Conservation (phyloP, 2,888 invertebrate genomes). For the Pegoplata infirma region DNA sequence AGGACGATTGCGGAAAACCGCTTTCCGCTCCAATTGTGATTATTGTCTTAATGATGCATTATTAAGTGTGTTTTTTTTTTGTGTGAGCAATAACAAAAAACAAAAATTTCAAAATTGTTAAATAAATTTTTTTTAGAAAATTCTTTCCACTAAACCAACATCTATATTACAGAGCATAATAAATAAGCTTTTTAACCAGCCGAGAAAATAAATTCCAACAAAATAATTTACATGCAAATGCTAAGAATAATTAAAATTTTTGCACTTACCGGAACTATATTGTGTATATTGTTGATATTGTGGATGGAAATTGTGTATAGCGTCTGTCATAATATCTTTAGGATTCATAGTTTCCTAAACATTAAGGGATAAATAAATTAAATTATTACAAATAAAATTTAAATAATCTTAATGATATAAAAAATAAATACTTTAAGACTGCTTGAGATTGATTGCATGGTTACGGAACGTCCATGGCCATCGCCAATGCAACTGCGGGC, state of each 20-base stretch:
- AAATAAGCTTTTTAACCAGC: constrained; percentile 1
- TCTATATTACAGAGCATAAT: neutral
- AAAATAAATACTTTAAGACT: constrained; percentile 97
- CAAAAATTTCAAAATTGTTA: neutral
- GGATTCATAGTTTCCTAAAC: constrained; percentile 97
- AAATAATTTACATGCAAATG: neutral
- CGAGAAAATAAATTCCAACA: neutral
- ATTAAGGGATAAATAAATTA: constrained; percentile 50
- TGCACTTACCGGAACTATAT: constrained; percentile 91
- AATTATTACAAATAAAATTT: neutral
- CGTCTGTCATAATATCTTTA: constrained; percentile 99
- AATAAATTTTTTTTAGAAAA: too few species aligned
- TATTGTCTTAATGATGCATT: constrained; percentile 38
- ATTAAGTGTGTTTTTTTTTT: neutral
- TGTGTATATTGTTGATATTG: constrained; percentile 99
- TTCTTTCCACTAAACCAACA: neutral
- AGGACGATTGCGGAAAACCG: too few species aligned
- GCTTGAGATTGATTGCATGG: constrained; percentile 99
- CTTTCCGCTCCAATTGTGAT: too few species aligned
- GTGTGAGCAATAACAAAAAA: neutral
- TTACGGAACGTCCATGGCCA: constrained; percentile 93
- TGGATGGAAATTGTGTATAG: constrained; percentile 99
- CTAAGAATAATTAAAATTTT: constrained; percentile 10
- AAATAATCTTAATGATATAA: too few species aligned
- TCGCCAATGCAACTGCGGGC: constrained; percentile 89